Evolutionary conservation across 2,113 vertebrate species (phyloP), one percentile per base, ranked within the genome.

Genomic region (Peromyscus leucopus): DNA sequence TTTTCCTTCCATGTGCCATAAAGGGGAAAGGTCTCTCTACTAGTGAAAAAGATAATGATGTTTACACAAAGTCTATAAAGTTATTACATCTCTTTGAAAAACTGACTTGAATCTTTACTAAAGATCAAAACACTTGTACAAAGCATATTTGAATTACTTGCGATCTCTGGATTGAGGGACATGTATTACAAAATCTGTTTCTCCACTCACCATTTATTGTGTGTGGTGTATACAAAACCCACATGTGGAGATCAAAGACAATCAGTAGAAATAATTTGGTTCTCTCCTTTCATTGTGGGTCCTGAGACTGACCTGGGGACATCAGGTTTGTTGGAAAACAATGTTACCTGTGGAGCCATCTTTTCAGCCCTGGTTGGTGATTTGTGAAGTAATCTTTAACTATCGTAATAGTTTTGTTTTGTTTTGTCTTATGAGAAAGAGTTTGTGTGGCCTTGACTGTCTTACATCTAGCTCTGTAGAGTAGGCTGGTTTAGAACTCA

Each of bases 31-130:
- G 59, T 90, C 83, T 90, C 48, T 12, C 8, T 65, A 61, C 55
- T 88, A 95, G 63, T 88, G 93, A 95, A 72, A 96, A 74, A 72
- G 55, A 90, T 95, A 95, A 97, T 89, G 65, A 89, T 93, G 63
- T 97, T 96, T 96, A 96, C 16, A 67, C 21, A 89, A 90, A 69
- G 76, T 96, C 88, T 93, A 89, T 71, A 65, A 76, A 83, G 17
- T 51, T 12, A 72, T 51, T 21, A 76, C 28, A 76, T 76, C 91
- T 93, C 88, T 93, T 96, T 97, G 79, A 92, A 94, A 95, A 93
- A n/a, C 22, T 95, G 33, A 78, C 85, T 96, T 22, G 63, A 96
- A 90, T 95, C 13, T 42, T 89, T 76, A 22, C 28, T 87, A 90
- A 92, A 90, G 42, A 96, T 97, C 84, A 97, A 97, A 96, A 76